phyloP scores from a whole-genome alignment of 2,888 invertebrate species.

The Eupithecia abbreviata region DNA sequence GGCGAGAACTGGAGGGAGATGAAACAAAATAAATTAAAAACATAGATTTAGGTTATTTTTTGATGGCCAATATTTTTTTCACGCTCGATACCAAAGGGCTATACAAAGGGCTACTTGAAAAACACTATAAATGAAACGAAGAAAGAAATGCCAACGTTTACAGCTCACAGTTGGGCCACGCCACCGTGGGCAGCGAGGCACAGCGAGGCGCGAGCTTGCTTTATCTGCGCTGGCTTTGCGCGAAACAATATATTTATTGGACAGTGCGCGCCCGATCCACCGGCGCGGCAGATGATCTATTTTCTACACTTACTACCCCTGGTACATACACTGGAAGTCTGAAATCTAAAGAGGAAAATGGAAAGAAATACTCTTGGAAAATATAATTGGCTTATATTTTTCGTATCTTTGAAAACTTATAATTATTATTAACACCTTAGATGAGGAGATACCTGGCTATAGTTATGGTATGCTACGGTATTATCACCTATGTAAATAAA shows the following conservation, averaged over 20 bases:
- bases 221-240: slow-evolving; percentile 82
- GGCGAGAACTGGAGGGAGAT: too few relatives aligned
- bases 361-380: slow-evolving; percentile 9
- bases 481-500: background rate
- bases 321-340: slow-evolving; percentile 52
- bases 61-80: too few relatives aligned
- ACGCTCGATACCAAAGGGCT: background rate
- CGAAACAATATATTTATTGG: slow-evolving; percentile 84
- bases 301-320: slow-evolving; percentile 60
- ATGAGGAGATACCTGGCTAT: background rate
- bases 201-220: slow-evolving; percentile 82
- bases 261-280: slow-evolving; percentile 75
- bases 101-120: background rate
- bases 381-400: background rate
- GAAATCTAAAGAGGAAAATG: slow-evolving; percentile 37
- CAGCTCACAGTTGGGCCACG: slow-evolving; percentile 53
- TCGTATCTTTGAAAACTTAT: background rate
- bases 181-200: slow-evolving; percentile 67
- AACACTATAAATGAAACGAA: background rate
- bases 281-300: slow-evolving; percentile 75
- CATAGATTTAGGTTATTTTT: too few relatives aligned
- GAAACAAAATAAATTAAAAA: too few relatives aligned
- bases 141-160: background rate
- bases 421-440: background rate
- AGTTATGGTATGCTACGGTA: background rate